phyloP scores from a whole-genome alignment of 2,797 vertebrate species.

The Alcedo atthis region DNA sequence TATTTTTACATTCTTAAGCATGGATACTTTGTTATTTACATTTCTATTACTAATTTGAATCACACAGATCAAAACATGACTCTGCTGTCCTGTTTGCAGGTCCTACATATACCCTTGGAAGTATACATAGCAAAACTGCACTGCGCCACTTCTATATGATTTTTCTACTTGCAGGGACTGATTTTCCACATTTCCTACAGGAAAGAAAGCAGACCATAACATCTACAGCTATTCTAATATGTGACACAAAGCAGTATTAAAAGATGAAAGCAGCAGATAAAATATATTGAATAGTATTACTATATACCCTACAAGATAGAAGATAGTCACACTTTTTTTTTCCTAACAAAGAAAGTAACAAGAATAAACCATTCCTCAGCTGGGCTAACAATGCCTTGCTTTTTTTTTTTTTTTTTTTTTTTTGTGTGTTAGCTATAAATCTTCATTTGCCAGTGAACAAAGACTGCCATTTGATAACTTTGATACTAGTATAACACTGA shows the following conservation, averaged over 20 bases:
- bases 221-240: neutral
- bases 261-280: slow-evolving; percentile 31
- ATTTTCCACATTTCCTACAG: neutral
- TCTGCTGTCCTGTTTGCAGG: neutral
- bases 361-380: slow-evolving; percentile 4
- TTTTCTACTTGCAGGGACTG: slow-evolving; percentile 37
- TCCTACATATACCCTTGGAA: neutral
- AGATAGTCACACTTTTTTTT: slow-evolving; percentile 35
- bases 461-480: neutral
- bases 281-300: neutral
- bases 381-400: neutral
- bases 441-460: neutral
- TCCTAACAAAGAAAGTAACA: slow-evolving; percentile 23
- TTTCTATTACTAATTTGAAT: neutral
- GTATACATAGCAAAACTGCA: neutral
- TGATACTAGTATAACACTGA: slow-evolving; percentile 8
- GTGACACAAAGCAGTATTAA: neutral
- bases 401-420: neutral
- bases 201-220: neutral
- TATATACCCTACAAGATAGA: neutral
- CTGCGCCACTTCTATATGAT: neutral
- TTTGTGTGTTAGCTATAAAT: slow-evolving; percentile 33
- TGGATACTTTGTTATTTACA: neutral
- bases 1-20: slow-evolving; percentile 7
- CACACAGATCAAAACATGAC: neutral